Evolutionary conservation across 2,888 invertebrate species (phyloP), one percentile per base, ranked within the genome.

Genomic region (Netelia inedita): DNA sequence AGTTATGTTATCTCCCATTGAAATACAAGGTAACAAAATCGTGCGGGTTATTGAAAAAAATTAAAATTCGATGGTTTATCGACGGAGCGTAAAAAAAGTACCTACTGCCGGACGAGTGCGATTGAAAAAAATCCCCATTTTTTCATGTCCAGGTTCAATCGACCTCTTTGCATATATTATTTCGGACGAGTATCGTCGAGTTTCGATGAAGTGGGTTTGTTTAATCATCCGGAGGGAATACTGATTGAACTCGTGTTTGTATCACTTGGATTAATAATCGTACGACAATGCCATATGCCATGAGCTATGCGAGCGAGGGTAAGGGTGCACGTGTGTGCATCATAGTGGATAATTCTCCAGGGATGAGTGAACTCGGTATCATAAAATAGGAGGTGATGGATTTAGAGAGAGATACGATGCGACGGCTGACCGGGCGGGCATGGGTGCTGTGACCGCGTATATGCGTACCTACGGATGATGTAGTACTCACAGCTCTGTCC

Each of bases 181-280:
- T 46, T 14, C 14, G 35, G 57, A 76, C 46, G 43, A 66, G 55
- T n/a, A 66, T 23, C 74, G 35, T 23, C 19, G 50, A 50, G 50
- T 11, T n/a, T 11, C 14, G 50, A 50, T 50, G 50, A n/a, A 50
- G 14, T 11, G 50, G 2, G 76, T 79, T 59, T 10, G 74, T 65
- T 16, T 69, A 79, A 83, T 71, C 69, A 74, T 21, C 65, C 46
- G 35, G 35, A 21, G 10, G 66, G 35, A 66, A 53, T 72, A 80
- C 71, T 61, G 66, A 83, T 80, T 14, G 57, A 53, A 68, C 10
- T 11, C 11, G 43, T 53, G 80, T 72, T 75, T 66, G 75, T 80
- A 80, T 80, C 74, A 28, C 8, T 14, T 43, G 79, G 71, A 83
- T 83, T 76, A 83, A 80, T 83, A 61, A 84, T 81, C 73, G 78